A percentile compares a stretch with the other conserved stretches of the same genome.
Conservation (phyloP, 2,797 vertebrate genomes). For the Megalops cyprinoides region DNA sequence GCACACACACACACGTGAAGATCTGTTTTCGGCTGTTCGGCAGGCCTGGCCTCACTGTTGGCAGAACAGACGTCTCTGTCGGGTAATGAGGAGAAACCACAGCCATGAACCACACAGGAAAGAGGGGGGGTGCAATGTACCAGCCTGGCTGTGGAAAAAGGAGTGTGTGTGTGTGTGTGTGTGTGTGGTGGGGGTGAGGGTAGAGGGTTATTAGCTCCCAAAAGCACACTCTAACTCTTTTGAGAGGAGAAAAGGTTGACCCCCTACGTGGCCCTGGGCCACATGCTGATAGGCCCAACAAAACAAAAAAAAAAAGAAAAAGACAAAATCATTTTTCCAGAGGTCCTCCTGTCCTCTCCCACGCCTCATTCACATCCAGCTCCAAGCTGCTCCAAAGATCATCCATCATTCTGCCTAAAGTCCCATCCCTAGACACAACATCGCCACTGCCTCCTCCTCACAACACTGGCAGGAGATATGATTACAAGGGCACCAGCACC, state of each 20-base stretch:
- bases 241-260: background rate
- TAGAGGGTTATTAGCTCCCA: constrained; percentile 27
- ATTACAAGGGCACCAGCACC: background rate
- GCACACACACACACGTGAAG: constrained; percentile 7
- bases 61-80: constrained; percentile 7
- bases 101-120: background rate
- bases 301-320: background rate
- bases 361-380: constrained; percentile 27
- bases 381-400: background rate
- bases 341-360: constrained; percentile 13
- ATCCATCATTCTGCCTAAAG: constrained; percentile 25
- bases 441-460: background rate
- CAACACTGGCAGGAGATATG: background rate
- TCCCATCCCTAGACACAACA: background rate
- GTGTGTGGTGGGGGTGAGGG: too few relatives aligned
- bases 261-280: background rate
- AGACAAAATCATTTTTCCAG: constrained; percentile 29
- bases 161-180: background rate
- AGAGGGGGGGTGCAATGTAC: background rate
- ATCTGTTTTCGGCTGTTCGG: background rate
- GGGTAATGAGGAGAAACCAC: constrained; percentile 15
- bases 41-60: background rate
- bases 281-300: background rate
- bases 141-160: background rate
- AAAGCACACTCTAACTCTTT: constrained; percentile 23